These are phyloP conservation scores for Tryphoninae sp. DNA, from an alignment of 2,888 invertebrate species.

Conservation along the genomic window DNA sequence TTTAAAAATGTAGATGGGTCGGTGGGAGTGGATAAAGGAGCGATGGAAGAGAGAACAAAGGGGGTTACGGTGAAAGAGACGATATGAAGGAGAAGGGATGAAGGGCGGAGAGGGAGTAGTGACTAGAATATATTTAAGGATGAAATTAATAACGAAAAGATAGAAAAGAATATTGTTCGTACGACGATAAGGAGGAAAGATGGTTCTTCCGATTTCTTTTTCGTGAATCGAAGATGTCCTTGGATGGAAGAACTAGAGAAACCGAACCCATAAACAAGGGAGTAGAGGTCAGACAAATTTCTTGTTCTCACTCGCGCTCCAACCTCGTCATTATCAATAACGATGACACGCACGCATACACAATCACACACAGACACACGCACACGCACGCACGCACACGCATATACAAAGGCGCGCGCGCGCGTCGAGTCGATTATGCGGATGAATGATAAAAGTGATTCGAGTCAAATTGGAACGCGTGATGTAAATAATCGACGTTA, in stretches of 20 bases:
- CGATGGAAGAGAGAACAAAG: neutral
- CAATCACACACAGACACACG: neutral
- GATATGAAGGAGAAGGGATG: neutral
- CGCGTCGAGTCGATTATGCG: too few relatives aligned
- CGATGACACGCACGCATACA: neutral
- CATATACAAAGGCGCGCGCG: neutral
- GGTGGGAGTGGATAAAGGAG: neutral
- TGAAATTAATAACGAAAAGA: neutral
- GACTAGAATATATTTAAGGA: neutral
- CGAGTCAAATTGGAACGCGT: too few relatives aligned
- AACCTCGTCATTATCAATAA: too few relatives aligned
- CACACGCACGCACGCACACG: slow-evolving; percentile 4
- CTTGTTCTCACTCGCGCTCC: too few relatives aligned
- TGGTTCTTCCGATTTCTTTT: too few relatives aligned
- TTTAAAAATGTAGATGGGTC: neutral
- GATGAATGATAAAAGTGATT: too few relatives aligned
- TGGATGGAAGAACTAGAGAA: too few relatives aligned
- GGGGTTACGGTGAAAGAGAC: neutral
- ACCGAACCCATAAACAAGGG: too few relatives aligned
- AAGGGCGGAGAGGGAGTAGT: neutral
- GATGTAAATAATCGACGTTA: too few relatives aligned
- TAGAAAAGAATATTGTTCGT: neutral
- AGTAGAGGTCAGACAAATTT: too few relatives aligned
- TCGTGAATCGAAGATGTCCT: too few relatives aligned
- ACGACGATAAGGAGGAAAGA: neutral